Evolutionary conservation across 2,797 vertebrate genomes (phyloP).

Genomic region (Cephalopachus bancanus): DNA sequence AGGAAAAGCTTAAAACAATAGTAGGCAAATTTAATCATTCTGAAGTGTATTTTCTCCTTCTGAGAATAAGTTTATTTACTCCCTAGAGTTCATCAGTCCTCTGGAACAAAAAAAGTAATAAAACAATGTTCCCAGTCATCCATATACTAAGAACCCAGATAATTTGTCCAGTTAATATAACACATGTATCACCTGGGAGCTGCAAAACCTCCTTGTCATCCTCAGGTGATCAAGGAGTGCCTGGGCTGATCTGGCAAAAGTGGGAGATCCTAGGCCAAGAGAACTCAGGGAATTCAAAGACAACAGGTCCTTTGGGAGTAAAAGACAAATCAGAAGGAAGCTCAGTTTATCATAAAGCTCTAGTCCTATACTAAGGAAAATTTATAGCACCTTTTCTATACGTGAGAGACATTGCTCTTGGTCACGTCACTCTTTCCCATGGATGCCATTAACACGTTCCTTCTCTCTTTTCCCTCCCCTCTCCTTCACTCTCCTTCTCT

Average conservation of each 20-base stretch:
- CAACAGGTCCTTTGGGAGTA: slow-evolving; percentile 81
- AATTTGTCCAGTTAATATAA: neutral
- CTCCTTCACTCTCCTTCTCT: fast-evolving
- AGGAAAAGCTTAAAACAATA: neutral
- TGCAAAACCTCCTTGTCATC: neutral
- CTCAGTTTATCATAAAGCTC: neutral
- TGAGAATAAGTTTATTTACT: neutral
- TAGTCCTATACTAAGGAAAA: neutral
- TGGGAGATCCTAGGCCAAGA: slow-evolving; percentile 78
- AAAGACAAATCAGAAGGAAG: slow-evolving; percentile 84
- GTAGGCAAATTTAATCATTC: neutral
- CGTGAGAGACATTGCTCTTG: neutral
- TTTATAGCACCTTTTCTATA: fast-evolving
- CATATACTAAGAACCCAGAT: neutral
- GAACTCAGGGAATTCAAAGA: slow-evolving; percentile 84
- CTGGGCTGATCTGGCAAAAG: slow-evolving; percentile 82
- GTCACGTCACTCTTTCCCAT: neutral
- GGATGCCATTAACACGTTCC: neutral
- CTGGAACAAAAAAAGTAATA: neutral
- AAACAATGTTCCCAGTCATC: neutral
- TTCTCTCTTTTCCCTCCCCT: neutral
- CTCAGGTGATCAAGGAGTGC: slow-evolving; percentile 80
- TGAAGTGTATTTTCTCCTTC: neutral
- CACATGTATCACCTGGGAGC: neutral
- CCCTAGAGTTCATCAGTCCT: neutral